Evolutionary conservation across 2,113 vertebrate species (phyloP).

Genomic region (Tor tambroides): DNA sequence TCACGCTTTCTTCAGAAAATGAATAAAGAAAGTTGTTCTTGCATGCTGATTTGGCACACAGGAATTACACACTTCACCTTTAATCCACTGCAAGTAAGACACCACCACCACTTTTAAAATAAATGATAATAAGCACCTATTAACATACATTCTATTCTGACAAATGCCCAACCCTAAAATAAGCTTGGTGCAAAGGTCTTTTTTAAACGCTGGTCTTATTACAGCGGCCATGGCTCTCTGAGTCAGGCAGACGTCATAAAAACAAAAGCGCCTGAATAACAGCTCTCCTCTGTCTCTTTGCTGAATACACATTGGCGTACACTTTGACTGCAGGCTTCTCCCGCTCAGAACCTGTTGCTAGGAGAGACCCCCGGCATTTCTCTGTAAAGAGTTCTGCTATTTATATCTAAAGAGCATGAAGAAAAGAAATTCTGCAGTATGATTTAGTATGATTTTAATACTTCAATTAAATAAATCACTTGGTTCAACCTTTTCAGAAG

Average conservation of each 20-base stretch:
- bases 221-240: not conserved
- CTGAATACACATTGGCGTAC: not conserved
- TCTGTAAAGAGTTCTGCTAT: slow-evolving; percentile 38
- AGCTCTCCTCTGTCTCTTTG: not conserved
- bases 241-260: slow-evolving; percentile 16
- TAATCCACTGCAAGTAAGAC: not conserved
- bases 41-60: not conserved
- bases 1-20: not conserved
- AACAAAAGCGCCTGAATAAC: slow-evolving; percentile 22
- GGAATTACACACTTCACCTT: not conserved
- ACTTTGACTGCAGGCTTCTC: not conserved
- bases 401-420: slow-evolving; percentile 46
- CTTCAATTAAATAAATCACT: not conserved
- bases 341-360: slow-evolving; percentile 24
- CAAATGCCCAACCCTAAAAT: not conserved
- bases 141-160: no score
- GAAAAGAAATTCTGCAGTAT: slow-evolving; percentile 37
- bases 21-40: not conserved
- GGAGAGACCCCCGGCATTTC: not conserved
- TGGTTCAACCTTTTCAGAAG: not conserved
- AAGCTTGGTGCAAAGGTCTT: not conserved
- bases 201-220: not conserved
- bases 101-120: not conserved
- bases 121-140: not conserved
- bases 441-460: slow-evolving; percentile 1